Percentiles rank a stretch among this genome's conserved stretches.
phyloP scores from a whole-genome alignment of 2,797 vertebrate species.

The Neosilurus hyrtlii region DNA sequence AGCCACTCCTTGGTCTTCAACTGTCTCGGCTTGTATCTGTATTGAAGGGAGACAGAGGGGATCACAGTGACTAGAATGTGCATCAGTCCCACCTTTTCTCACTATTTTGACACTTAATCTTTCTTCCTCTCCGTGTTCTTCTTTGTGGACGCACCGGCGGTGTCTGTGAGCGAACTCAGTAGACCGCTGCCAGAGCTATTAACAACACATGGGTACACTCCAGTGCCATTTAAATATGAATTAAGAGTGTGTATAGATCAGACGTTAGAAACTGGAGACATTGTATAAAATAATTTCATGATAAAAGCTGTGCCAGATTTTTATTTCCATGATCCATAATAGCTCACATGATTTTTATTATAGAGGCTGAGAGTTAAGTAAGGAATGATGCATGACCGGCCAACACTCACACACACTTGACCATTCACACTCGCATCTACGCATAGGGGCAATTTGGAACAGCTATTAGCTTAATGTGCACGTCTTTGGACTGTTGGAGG shows the following conservation, averaged over 20 bases:
- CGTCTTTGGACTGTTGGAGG: too few species aligned
- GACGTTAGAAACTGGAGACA: not conserved
- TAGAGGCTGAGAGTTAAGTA: not conserved
- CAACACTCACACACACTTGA: too few species aligned
- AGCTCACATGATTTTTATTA: not conserved
- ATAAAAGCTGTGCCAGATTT: not conserved
- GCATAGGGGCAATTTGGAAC: too few species aligned
- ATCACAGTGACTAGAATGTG: not conserved
- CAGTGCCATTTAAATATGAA: slow-evolving; percentile 65
- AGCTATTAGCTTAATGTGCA: too few species aligned
- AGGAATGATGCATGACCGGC: not conserved
- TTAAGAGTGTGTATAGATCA: slow-evolving; percentile 18
- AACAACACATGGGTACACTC: slow-evolving; percentile 57
- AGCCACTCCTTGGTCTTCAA: slow-evolving; percentile 30
- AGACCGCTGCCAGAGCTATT: slow-evolving; percentile 56
- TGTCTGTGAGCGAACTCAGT: not conserved
- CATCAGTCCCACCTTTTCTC: not conserved
- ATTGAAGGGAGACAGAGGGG: slow-evolving; percentile 39
- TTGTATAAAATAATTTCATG: not conserved
- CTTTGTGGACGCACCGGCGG: not conserved
- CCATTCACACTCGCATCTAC: too few species aligned
- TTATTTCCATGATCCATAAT: not conserved
- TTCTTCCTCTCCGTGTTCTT: not conserved
- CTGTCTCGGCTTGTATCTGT: slow-evolving; percentile 48
- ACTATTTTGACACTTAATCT: not conserved